Base-by-base conservation (phyloP, 2,113 vertebrate genomes). In the Nansenia antarctica region DNA sequence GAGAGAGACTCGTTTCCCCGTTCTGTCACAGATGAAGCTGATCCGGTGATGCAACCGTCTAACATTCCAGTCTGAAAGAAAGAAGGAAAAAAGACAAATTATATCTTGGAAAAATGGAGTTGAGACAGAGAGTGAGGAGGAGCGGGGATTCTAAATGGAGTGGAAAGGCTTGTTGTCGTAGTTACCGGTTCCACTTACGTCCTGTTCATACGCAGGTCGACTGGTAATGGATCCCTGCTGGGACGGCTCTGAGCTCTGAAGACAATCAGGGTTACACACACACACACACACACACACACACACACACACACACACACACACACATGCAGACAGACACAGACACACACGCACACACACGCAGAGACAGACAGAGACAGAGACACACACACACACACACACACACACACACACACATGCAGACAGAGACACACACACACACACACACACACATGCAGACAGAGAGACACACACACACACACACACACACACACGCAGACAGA, bases 321-420 rank as follows among this genome's bases (percentile, higher is more conserved):
- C 14, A 54, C 37, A 73, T 20, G 69, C 64, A 80, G 27, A 39
- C 65, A 55, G 30, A 29, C 12, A 34, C n/a, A 31, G 29, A 55
- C 14, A 54, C 37, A 73, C 27, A 72, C 64, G 78, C 35, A 39
- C 65, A 55, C 12, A 34, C n/a, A 31, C 34, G 49, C 14, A 54
- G 30, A 73, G 20, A 72, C 64, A 80, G 27, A 39, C 65, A 55
- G 30, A 29, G 6, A 34, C n/a, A 31, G 29, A 55, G 9, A 54
- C 37, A 73, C 27, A 72, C 64, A 80, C 35, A 39, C 65, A 55
- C n/a, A 29, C 12, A 34, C n/a, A 31, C 34, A 55, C 14, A 54
- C 37, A 73, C 27, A 72, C 64, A 80, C 35, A 39, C 65, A 55
- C n/a, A n/a, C n/a, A n/a, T n/a, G n/a, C n/a, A n/a, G n/a, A n/a